Base-by-base conservation (phyloP, 1,140 invertebrate species). In the Bombyx mandarina region DNA sequence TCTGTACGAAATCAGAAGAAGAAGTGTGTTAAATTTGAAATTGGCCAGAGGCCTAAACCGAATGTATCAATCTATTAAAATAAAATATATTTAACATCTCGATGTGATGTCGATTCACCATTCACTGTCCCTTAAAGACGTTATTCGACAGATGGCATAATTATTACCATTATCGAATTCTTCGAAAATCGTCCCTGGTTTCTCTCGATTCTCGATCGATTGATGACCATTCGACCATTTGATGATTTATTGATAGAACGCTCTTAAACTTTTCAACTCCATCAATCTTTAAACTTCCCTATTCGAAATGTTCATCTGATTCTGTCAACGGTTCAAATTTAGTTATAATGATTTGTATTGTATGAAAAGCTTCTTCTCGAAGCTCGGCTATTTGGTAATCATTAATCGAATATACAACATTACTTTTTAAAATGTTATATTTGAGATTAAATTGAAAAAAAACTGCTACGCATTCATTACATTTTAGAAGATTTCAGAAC, bases 191-290 rank as follows among this genome's bases (percentile, higher is more conserved):
- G 26, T 51, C 42, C 45, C 48, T 49, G 48, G n/a, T 7, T 22
- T 45, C 0, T 35, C 1, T n/a, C n/a, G n/a, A 35, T 35, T 35
- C 26, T 52, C 55, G 8, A 52, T 55, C 57, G 57, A 55, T 60
- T 56, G 52, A 61, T 61, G 48, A 26, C 45, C 51, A 42, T 50
- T 56, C 50, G 50, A 58, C 10, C 60, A n/a, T 12, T 12, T 43
- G 22, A 62, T 71, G 69, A 71, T 66, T 61, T 61, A 68, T 71
- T 49, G 60, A 62, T 61, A 56, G 58, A 8, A 45, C 54, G 59
- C 65, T 63, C 43, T 58, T 59, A 62, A 65, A 68, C 56, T 62
- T 66, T 69, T 54, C 53, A 62, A 61, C 49, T 61, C 57, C 60
- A 71, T 67, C 56, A 57, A 68, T 63, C 63, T 68, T 60, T 45